Evolutionary conservation across 2,888 invertebrate species (phyloP).

Genomic region (Cantharis nigra): DNA sequence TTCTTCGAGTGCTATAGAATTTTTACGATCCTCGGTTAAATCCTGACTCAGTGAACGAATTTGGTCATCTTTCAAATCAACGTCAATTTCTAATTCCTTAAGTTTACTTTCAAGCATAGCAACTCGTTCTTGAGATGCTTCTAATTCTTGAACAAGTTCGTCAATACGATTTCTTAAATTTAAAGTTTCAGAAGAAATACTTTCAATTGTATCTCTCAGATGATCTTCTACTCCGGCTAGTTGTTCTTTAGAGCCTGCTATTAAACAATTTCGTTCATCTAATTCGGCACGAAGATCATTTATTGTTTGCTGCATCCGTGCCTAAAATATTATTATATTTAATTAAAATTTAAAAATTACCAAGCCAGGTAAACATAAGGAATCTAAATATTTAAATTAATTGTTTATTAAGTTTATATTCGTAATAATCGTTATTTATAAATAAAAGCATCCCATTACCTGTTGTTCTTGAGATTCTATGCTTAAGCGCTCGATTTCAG

Average conservation of each 20-base stretch:
- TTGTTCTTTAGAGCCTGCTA: not conserved
- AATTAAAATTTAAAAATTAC: not conserved
- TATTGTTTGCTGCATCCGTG: not conserved
- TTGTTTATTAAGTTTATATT: too few species aligned
- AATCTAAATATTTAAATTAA: too few species aligned
- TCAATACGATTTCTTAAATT: not conserved
- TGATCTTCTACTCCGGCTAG: not conserved
- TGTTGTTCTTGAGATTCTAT: not conserved
- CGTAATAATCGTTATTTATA: too few species aligned
- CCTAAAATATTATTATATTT: not conserved
- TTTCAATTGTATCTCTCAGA: not conserved
- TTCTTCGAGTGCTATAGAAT: not conserved
- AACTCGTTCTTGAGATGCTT: conserved; percentile 43
- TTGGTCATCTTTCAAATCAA: not conserved
- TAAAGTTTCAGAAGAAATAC: not conserved
- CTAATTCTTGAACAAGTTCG: conserved; percentile 44
- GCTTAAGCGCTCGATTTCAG: not conserved
- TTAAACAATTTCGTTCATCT: not conserved
- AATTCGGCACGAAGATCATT: not conserved
- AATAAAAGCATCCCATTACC: too few species aligned
- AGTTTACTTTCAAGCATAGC: not conserved
- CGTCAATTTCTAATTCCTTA: not conserved
- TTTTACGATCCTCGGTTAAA: not conserved
- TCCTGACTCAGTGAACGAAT: not conserved
- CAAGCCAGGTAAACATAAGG: too few species aligned